Base-by-base conservation (phyloP, 2,888 invertebrate species). In the Yponomeuta cagnagella region DNA sequence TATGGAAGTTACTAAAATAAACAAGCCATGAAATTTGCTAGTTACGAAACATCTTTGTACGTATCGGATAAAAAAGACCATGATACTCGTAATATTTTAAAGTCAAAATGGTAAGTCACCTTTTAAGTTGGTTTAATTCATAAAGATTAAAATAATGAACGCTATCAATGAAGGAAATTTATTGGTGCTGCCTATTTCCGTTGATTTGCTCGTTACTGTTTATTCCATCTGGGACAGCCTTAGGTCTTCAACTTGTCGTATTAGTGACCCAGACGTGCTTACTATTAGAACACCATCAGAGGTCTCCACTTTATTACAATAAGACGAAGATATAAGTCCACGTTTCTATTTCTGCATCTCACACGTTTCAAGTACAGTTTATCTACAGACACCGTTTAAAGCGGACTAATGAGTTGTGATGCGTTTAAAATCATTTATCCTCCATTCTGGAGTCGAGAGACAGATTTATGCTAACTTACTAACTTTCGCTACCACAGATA, bases 311-410 rank as follows among this genome's bases (percentile, higher is more conserved):
- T 15, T 15, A 58, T 58, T 58, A 58, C 15, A 5, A 15, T 4
- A 12, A 3, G 52, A 12, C 52, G 52, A 58, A 58, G 52, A 58
- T 15, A 58, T 58, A 58, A 58, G 52, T 12, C 52, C 52, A 15
- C 52, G 52, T 58, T 58, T 58, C 52, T 58, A 58, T 58, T 58
- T 58, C 52, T 58, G 52, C 52, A 58, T 58, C 52, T 58, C 52
- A 58, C 52, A 58, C 64, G 64, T 23, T 64, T 64, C n/a, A 31
- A 64, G 64, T 64, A 31, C 64, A 10, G 64, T 64, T 64, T 23
- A 31, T 64, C 64, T 23, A 30, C 64, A 30, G 10, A 23, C 64
- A 64, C 64, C 64, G 64, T 64, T 64, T 31, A 58, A 23, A 23
- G 64, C 64, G 23, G 64, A 64, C 64, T 64, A 64, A 64, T 64